Evolutionary conservation across 2,797 vertebrate species (phyloP).

Genomic region (Danio tinwini): DNA sequence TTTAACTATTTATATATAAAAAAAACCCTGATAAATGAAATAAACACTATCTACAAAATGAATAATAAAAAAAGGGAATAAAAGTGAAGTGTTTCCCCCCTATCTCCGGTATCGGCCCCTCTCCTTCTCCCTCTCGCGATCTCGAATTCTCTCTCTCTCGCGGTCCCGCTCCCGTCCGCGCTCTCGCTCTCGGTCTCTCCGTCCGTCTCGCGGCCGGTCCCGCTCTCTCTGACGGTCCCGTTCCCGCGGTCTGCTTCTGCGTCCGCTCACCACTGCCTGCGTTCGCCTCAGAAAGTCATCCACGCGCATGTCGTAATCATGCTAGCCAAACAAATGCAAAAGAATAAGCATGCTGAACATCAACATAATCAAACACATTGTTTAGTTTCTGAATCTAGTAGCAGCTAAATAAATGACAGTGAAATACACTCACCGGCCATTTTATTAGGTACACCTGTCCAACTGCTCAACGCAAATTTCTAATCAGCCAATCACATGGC

Average conservation of each 20-base stretch:
- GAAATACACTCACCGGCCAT: too few relatives aligned
- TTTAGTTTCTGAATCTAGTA: too few relatives aligned
- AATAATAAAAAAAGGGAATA: constrained; percentile 7
- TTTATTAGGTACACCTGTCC: too few relatives aligned
- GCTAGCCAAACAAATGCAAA: constrained; percentile 72
- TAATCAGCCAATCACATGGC: too few relatives aligned
- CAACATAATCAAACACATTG: too few relatives aligned
- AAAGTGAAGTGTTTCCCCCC: constrained; percentile 69
- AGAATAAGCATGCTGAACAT: background rate
- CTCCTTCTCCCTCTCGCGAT: constrained; percentile 86
- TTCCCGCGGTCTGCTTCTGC: constrained; percentile 86
- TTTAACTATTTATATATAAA: constrained; percentile 40
- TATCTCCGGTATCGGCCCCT: constrained; percentile 94
- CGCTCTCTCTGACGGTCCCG: constrained; percentile 87
- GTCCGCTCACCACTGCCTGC: constrained; percentile 93
- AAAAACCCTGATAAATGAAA: constrained; percentile 28
- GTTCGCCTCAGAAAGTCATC: constrained; percentile 97
- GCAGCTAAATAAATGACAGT: too few relatives aligned
- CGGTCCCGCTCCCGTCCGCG: constrained; percentile 85
- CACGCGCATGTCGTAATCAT: constrained; percentile 98
- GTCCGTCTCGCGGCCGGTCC: constrained; percentile 79
- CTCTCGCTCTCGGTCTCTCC: constrained; percentile 84
- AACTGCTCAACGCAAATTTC: too few relatives aligned
- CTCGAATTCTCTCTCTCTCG: constrained; percentile 87
- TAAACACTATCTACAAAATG: constrained; percentile 41